These are phyloP conservation scores for Lamellibrachia columna DNA, from an alignment of 2,888 invertebrate genomes.

Conservation along the genomic window DNA sequence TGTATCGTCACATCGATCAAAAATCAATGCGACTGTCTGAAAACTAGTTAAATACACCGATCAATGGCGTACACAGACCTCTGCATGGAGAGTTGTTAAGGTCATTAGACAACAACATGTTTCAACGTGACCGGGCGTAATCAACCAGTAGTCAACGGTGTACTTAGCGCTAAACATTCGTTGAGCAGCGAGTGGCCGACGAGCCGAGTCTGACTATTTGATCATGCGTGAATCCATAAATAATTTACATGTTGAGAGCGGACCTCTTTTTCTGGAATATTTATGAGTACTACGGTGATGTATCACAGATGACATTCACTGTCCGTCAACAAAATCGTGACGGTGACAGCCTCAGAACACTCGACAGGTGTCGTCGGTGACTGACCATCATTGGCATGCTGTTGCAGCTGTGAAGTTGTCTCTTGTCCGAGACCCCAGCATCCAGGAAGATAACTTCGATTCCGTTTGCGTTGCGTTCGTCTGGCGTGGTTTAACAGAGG, in stretches of 20 bases:
- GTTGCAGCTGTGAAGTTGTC: neutral
- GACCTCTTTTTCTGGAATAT: neutral
- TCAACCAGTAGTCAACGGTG: neutral
- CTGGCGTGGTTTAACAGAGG: neutral
- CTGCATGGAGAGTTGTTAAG: too few relatives aligned
- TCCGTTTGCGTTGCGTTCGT: neutral
- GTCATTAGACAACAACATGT: neutral
- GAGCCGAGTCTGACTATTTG: neutral
- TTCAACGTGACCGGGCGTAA: neutral
- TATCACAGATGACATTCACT: neutral
- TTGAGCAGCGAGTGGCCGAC: neutral
- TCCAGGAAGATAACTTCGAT: neutral
- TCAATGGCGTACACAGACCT: neutral
- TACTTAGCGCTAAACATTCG: neutral
- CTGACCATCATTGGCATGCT: neutral
- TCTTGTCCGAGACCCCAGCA: neutral
- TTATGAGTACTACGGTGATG: neutral
- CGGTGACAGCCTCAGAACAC: neutral
- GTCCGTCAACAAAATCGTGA: neutral
- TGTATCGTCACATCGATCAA: neutral
- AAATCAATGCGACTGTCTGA: neutral
- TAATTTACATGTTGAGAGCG: neutral
- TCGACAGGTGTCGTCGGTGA: neutral
- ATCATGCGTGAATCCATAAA: neutral
- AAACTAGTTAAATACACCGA: neutral